Base-by-base conservation (phyloP, 2,888 invertebrate species). In the Aspidiotus rigidus region DNA sequence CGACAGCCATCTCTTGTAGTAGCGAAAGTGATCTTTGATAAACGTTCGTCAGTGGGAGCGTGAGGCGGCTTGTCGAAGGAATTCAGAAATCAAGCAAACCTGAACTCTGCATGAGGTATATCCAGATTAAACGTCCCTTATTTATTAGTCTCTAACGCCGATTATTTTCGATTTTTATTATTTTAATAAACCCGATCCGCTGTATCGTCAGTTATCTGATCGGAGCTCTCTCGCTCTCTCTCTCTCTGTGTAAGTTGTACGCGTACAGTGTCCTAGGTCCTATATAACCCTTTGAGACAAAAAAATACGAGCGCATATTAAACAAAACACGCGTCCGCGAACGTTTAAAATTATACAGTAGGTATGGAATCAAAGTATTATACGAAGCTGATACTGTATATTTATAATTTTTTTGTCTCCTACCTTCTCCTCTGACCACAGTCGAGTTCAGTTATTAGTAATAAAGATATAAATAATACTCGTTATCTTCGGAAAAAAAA, bases 151-250 rank as follows among this genome's bases (percentile, higher is more conserved):
- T 55, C 61, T 55, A 61, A 55, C 61, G 61, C 54, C 62, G 61
- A 69, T 69, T 62, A 69, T 69, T 69, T 69, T 69, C 69, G 69
- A 69, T 69, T 69, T 69, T 69, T 69, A 69, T 69, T 69, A 69
- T 69, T 69, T 69, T 62, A 69, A 69, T 69, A 69, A 69, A 62
- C 62, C 55, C 61, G 69, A 69, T 60, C 61, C 44, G 42, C 40
- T 57, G 54, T 55, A 55, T 55, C n/a, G 13, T 16, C 15, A 28
- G 40, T 64, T 64, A 64, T 64, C 64, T 49, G 64, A 64, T 64
- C 42, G 28, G n/a, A 62, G 28, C n/a, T n/a, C n/a, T n/a, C n/a
- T n/a, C n/a, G n/a, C n/a, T 49, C 44, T 62, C 62, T 62, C 28
- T 62, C 41, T 49, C 49, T 28, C 61, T 41, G 16, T 61, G 16